A percentile compares a stretch with the other conserved stretches of the same genome.
Evolutionary conservation across 2,888 invertebrate genomes (phyloP).

Genomic region (Melinaea menophilus): DNA sequence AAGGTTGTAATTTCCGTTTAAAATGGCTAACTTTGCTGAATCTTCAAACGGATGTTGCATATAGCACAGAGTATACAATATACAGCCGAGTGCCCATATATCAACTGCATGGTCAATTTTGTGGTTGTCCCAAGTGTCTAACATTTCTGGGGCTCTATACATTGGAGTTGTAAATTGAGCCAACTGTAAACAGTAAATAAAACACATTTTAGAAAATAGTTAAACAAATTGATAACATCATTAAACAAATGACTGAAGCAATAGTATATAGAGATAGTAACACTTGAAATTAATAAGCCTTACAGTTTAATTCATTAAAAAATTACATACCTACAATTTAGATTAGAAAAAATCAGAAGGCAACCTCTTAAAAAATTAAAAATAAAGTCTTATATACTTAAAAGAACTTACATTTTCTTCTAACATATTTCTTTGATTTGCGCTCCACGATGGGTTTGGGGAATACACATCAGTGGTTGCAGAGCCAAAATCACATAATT

Average conservation of each 20-base stretch:
- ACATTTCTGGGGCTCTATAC: constrained; percentile 99
- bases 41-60: constrained; percentile 98
- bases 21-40: constrained; percentile 94
- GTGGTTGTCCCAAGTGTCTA: constrained; percentile 98
- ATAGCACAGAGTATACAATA: constrained; percentile 94
- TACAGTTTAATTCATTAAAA: no score
- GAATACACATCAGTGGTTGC: constrained; percentile 89
- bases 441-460: constrained; percentile 95
- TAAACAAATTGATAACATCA: not conserved
- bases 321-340: no score
- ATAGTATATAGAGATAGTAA: no score
- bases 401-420: constrained; percentile 90
- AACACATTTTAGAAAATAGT: not conserved
- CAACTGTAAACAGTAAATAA: constrained; percentile 71
- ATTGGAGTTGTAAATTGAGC: constrained; percentile 91
- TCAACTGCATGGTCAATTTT: constrained; percentile 94
- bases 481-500: constrained; percentile 98
- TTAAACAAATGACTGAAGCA: no score
- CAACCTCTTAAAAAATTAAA: no score
- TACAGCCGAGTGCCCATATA: constrained; percentile 98
- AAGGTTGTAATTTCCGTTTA: constrained; percentile 96
- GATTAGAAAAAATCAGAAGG: no score
- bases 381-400: no score
- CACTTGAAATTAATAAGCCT: no score
- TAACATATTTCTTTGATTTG: constrained; percentile 91